Conservation (phyloP, 2,888 invertebrate species). For the Hanleya hanleyi region DNA sequence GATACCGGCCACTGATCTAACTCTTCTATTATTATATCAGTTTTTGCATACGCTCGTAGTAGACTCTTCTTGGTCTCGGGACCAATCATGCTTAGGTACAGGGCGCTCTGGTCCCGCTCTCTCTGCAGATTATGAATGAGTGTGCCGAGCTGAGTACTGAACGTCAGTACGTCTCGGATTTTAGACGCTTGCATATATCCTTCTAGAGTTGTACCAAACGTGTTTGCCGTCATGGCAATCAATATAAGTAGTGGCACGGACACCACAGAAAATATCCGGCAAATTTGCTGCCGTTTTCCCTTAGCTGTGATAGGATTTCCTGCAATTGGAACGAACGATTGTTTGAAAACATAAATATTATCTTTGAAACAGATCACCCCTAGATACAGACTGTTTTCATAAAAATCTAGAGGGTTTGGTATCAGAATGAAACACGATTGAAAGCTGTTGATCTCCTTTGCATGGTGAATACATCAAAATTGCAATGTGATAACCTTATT, state of each 20-base stretch:
- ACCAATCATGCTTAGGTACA: slow-evolving; percentile 55
- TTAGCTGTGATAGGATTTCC: slow-evolving; percentile 59
- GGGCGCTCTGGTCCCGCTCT: slow-evolving; percentile 62
- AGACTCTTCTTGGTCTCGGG: slow-evolving; percentile 57
- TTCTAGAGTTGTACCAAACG: slow-evolving; percentile 35
- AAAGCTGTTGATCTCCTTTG: too few relatives aligned
- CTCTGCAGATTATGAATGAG: slow-evolving; percentile 53
- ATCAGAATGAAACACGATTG: too few relatives aligned
- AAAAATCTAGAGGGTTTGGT: too few relatives aligned
- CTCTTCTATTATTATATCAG: slow-evolving; percentile 50
- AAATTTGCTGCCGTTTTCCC: slow-evolving; percentile 58
- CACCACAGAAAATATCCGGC: slow-evolving; percentile 57
- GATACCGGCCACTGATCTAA: slow-evolving; percentile 53
- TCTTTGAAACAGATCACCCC: too few relatives aligned
- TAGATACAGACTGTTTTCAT: too few relatives aligned
- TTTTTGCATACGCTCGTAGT: slow-evolving; percentile 52
- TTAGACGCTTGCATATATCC: slow-evolving; percentile 16
- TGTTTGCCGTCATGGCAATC: slow-evolving; percentile 55
- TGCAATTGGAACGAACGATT: too few relatives aligned
- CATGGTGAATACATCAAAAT: too few relatives aligned
- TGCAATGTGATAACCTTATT: too few relatives aligned
- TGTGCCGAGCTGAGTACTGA: slow-evolving; percentile 48
- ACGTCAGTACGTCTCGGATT: slow-evolving; percentile 30
- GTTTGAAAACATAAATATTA: too few relatives aligned
- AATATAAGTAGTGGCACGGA: slow-evolving; percentile 57